Percentiles rank a stretch among this genome's conserved stretches.
Conservation (phyloP, 30 jellyfish, hydroid and myxozoan species). For the Pseudorhiza aurosa region DNA sequence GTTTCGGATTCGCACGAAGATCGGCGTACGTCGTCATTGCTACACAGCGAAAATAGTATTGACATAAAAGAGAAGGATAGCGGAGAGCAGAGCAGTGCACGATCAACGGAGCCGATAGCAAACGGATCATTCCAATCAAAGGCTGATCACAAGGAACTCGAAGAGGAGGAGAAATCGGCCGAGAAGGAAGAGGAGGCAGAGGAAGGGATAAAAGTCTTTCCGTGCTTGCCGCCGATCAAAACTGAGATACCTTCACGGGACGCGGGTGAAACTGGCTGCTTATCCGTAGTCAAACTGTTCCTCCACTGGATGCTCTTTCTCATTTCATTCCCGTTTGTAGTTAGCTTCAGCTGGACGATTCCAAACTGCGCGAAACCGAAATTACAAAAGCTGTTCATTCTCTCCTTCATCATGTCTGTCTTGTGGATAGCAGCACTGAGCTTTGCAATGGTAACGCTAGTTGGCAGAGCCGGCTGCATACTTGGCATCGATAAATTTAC, state of each 20-base stretch:
- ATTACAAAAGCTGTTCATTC: conserved; percentile 74
- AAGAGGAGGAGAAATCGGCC: conserved; percentile 12
- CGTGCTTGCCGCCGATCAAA: conserved; percentile 90
- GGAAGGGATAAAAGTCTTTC: conserved; percentile 60
- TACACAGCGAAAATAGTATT: conserved; percentile 55
- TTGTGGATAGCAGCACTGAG: conserved; percentile 93
- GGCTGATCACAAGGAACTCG: conserved; percentile 4
- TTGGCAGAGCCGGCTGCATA: conserved; percentile 97
- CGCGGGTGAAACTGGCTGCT: conserved; percentile 62
- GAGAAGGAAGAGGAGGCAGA: conserved; percentile 53
- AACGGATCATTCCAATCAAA: conserved; percentile 28
- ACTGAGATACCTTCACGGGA: conserved; percentile 86
- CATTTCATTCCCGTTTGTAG: conserved; percentile 89
- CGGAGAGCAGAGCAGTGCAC: conserved; percentile 18
- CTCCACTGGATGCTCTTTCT: conserved; percentile 87
- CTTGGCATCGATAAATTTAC: conserved; percentile 92
- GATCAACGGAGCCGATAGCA: conserved; percentile 64
- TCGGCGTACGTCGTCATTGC: conserved; percentile 39
- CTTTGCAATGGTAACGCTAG: conserved; percentile 97
- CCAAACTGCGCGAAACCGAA: conserved; percentile 90
- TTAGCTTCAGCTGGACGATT: conserved; percentile 92
- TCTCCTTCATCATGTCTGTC: conserved; percentile 91
- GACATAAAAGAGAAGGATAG: conserved; percentile 56
- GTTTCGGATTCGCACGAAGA: conserved; percentile 12
- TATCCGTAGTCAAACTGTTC: conserved; percentile 17